Percentiles rank a stretch among this genome's conserved stretches.
phyloP scores from a whole-genome alignment of 2,888 invertebrate genomes.

The Tipula helvola region DNA sequence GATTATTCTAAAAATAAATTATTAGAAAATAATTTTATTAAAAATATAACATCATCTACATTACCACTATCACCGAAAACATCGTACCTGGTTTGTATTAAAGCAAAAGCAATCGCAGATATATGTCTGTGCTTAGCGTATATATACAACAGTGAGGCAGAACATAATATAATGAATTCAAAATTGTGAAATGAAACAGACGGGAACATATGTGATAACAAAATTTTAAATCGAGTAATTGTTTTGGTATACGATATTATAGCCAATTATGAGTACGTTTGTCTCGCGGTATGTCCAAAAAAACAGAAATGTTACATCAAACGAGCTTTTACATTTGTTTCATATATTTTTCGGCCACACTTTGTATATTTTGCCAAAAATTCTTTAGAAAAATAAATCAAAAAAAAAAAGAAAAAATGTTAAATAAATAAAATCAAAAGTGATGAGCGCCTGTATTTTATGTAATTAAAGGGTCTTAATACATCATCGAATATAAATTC shows the following conservation, averaged over 20 bases:
- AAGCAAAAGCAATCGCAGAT: not conserved
- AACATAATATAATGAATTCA: not conserved
- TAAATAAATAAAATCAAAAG: not conserved
- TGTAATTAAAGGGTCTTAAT: constrained; percentile 5
- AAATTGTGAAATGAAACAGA: not conserved
- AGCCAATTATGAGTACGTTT: not conserved
- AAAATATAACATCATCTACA: not conserved
- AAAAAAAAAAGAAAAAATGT: not conserved
- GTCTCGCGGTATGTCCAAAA: not conserved
- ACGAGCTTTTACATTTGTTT: not conserved
- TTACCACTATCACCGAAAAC: not conserved
- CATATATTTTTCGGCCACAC: not conserved
- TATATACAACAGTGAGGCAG: not conserved
- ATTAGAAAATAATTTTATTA: constrained; percentile 6
- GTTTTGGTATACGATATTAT: not conserved
- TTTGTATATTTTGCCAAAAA: constrained; percentile 4
- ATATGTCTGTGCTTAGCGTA: not conserved
- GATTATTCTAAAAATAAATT: constrained; percentile 8
- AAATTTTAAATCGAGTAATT: not conserved
- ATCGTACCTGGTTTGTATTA: constrained; percentile 7
- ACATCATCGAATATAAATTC: constrained; percentile 6
- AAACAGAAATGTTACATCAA: not conserved
- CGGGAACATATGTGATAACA: not conserved
- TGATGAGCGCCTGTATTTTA: not conserved
- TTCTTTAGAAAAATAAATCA: not conserved